Evolutionary conservation across 2,888 invertebrate genomes (phyloP).

Genomic region (Steromphala cineraria): DNA sequence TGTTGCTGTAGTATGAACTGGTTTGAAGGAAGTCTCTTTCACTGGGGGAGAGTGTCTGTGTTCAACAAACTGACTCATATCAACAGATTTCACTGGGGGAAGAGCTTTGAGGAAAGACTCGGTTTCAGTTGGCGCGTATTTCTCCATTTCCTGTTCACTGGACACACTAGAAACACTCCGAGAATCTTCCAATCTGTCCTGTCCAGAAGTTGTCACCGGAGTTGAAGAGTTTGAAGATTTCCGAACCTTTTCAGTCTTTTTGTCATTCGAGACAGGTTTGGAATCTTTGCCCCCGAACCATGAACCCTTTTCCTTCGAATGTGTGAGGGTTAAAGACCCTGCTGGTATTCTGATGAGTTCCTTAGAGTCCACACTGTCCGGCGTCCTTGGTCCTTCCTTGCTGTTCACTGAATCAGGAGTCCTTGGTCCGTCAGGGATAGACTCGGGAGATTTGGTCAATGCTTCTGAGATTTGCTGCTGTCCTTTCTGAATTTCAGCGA

Average conservation of each 20-base stretch:
- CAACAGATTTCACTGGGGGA: constrained; percentile 51
- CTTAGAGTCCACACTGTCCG: constrained; percentile 27
- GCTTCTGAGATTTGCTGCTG: neutral
- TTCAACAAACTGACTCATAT: constrained; percentile 44
- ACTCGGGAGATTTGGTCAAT: neutral
- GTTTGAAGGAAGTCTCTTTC: constrained; percentile 55
- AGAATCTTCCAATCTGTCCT: neutral
- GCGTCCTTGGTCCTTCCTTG: constrained; percentile 27
- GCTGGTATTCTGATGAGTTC: constrained; percentile 69
- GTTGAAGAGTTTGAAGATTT: neutral
- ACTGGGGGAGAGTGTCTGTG: constrained; percentile 50
- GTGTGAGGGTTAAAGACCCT: constrained; percentile 59
- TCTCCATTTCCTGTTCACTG: constrained; percentile 36
- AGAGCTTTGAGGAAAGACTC: constrained; percentile 54
- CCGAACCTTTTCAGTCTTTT: neutral
- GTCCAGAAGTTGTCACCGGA: neutral
- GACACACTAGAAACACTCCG: neutral
- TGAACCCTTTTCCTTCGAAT: constrained; percentile 54
- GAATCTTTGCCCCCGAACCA: constrained; percentile 28
- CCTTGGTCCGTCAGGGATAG: neutral
- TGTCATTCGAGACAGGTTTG: neutral
- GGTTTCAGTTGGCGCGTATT: constrained; percentile 46
- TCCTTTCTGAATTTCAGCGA: neutral
- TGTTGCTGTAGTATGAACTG: constrained; percentile 24
- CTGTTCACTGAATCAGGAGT: neutral